Percentiles rank a stretch among this genome's conserved stretches.
Conservation (phyloP, 1,140 invertebrate genomes). For the Drosophila sulfurigaster region DNA sequence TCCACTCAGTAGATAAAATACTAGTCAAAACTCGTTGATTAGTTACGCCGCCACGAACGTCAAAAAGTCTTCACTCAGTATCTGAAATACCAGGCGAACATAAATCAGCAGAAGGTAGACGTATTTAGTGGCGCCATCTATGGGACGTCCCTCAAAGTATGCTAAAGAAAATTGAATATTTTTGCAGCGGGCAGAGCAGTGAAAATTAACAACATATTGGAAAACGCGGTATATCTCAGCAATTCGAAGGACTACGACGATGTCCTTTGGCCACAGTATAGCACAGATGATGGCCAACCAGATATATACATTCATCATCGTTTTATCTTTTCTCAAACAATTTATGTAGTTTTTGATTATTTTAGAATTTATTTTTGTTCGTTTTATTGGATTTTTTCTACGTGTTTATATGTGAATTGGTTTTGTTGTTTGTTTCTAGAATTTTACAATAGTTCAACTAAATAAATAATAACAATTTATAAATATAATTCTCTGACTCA, state of each 20-base stretch:
- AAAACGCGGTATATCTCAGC: neutral
- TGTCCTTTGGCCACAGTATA: conserved; percentile 1
- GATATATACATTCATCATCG: neutral
- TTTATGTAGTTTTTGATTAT: conserved; percentile 38
- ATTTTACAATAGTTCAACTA: conserved; percentile 82
- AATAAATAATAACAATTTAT: conserved; percentile 83
- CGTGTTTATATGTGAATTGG: conserved; percentile 65
- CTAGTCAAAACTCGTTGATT: too few relatives aligned
- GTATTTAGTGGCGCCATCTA: too few relatives aligned
- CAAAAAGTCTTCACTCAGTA: too few relatives aligned
- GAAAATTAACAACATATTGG: neutral
- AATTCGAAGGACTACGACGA: conserved; percentile 8
- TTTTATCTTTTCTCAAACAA: neutral
- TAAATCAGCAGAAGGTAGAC: too few relatives aligned
- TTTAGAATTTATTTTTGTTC: conserved; percentile 62
- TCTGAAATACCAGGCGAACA: too few relatives aligned
- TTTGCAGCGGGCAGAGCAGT: neutral
- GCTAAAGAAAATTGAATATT: neutral
- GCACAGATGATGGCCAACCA: neutral
- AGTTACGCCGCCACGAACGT: too few relatives aligned
- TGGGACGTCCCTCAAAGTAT: neutral
- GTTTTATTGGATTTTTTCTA: conserved; percentile 72
- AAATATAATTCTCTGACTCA: conserved; percentile 73
- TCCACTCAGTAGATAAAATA: too few relatives aligned
- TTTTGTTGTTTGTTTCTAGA: conserved; percentile 62